Evolutionary conservation across 1,140 invertebrate genomes (phyloP), one percentile per base, ranked within the genome.

Genomic region (Ceratina calcarata): DNA sequence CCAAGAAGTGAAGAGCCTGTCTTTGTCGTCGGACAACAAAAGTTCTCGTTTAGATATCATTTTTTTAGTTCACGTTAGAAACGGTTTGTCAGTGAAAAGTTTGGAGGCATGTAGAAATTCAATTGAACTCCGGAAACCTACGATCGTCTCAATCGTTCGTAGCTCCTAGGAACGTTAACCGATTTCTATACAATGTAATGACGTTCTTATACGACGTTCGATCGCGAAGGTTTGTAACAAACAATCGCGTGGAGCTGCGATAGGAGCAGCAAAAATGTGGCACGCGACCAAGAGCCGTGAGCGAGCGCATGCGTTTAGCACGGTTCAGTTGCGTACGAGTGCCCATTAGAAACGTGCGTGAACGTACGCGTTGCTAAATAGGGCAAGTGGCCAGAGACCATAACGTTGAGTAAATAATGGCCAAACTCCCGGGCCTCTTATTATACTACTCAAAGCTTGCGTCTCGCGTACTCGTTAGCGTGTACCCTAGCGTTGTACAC

Each of bases 381-480:
- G 77, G 82, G 71, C 83, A 83, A 85, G 87, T 89, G 86, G 86
- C 84, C 81, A 86, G 78, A 84, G 82, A 71, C 76, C 83, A 84
- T 89, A 85, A 89, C 86, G 87, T 87, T 87, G 87, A 85, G 86
- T 89, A 89, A 90, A 90, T 90, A 90, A 90, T 90, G 81, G 88
- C 86, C 82, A 85, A 89, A 87, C 87, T 83, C 85, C 80, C 84
- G 68, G 32, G 85, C 84, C 88, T 83, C 86, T 90, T 90, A 89
- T 87, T 86, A 86, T 87, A 86, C 87, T 82, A 89, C 89, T 89
- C 82, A 71, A 89, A 86, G 81, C 81, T 80, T 82, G 86, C 87
- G 89, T 89, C 89, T 70, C 69, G 55, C 32, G 57, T 86, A 78
- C 81, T 90, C 88, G 85, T 89, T 89, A 87, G 83, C 86, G 82